These are phyloP conservation scores for Eulemur rufifrons DNA, from an alignment of 2,113 vertebrate species.

Conservation along the genomic window DNA sequence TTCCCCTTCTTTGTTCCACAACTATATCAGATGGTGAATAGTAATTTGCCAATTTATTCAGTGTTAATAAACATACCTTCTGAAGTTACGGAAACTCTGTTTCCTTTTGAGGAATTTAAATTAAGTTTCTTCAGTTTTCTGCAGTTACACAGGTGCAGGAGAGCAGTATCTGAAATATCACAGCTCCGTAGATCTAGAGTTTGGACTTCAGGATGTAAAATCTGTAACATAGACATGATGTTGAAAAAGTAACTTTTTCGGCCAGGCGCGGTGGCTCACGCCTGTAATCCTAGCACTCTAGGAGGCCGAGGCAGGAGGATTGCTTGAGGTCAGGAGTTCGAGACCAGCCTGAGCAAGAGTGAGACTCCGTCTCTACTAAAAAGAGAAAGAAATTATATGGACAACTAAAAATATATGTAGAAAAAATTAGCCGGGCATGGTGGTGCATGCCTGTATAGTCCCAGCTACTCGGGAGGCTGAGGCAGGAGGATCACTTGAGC, in stretches of 20 bases:
- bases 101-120: slow-evolving; percentile 83
- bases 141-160: slow-evolving; percentile 85
- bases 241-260: slow-evolving; percentile 4
- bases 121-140: slow-evolving; percentile 87
- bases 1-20: not conserved
- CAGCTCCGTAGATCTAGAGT: slow-evolving; percentile 88
- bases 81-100: slow-evolving; percentile 85
- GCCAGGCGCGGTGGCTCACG: too few species aligned
- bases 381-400: too few species aligned
- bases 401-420: too few species aligned
- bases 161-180: slow-evolving; percentile 87
- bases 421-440: too few species aligned
- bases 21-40: not conserved
- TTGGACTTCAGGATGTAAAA: slow-evolving; percentile 88
- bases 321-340: too few species aligned
- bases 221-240: slow-evolving; percentile 79
- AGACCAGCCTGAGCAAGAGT: too few species aligned
- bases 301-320: too few species aligned
- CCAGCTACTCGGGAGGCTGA: too few species aligned
- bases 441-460: too few species aligned
- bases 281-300: too few species aligned
- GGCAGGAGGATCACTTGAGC: too few species aligned
- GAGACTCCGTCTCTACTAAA: too few species aligned
- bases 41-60: not conserved
- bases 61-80: slow-evolving; percentile 83